These are phyloP conservation scores for Sinocyclocheilus anshuiensis DNA, from an alignment of 2,113 vertebrate species.

Conservation along the genomic window DNA sequence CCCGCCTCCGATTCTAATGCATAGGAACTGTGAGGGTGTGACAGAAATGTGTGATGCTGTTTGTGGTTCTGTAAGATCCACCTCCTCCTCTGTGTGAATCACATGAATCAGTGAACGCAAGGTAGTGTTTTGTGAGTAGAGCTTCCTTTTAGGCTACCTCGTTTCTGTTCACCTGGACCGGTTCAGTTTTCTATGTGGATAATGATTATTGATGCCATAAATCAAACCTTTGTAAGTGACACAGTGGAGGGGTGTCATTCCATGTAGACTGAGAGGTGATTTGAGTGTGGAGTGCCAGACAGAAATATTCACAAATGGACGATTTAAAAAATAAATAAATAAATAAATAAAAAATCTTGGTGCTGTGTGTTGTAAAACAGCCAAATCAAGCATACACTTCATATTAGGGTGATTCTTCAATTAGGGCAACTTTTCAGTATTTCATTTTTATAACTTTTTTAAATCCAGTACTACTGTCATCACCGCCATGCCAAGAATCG, in stretches of 20 bases:
- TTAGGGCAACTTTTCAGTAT: background rate
- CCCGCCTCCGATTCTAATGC: slow-evolving; percentile 13
- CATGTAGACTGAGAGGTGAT: slow-evolving; percentile 12
- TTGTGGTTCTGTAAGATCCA: background rate
- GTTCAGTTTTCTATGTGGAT: slow-evolving; percentile 26
- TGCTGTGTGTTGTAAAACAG: slow-evolving; percentile 13
- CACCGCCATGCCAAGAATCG: too few species aligned
- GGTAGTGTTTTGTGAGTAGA: slow-evolving; percentile 74
- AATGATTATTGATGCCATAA: background rate
- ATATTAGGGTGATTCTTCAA: slow-evolving; percentile 14
- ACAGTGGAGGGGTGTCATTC: background rate
- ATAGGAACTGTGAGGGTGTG: slow-evolving; percentile 47
- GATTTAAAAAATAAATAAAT: background rate
- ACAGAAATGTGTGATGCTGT: slow-evolving; percentile 20
- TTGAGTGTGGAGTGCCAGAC: slow-evolving; percentile 4
- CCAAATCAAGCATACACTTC: slow-evolving; percentile 24
- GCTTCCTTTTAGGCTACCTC: slow-evolving; percentile 88
- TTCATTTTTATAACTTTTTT: background rate
- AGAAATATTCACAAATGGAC: background rate
- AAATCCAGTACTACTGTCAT: background rate
- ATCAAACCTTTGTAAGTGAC: slow-evolving; percentile 10
- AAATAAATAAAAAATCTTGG: background rate
- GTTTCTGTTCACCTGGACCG: slow-evolving; percentile 70
- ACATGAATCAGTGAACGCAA: slow-evolving; percentile 64
- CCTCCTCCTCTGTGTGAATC: slow-evolving; percentile 56